These are phyloP conservation scores for Tinamus guttatus DNA, from an alignment of 2,113 vertebrate species.

Conservation along the genomic window DNA sequence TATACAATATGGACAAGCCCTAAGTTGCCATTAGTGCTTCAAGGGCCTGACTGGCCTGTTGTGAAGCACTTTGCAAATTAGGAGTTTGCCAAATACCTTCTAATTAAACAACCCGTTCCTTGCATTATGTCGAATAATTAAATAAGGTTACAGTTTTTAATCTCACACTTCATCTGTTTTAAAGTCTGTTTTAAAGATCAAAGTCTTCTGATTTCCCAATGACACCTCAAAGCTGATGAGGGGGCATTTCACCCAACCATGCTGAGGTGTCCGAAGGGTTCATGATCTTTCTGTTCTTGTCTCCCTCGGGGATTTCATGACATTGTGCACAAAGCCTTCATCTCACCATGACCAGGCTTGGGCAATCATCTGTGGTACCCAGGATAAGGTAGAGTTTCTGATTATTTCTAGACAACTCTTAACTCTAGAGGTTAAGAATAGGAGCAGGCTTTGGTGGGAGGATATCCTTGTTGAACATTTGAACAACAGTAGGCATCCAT, in stretches of 20 bases:
- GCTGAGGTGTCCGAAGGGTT: neutral
- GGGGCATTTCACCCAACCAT: neutral
- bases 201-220: slow-evolving; percentile 22
- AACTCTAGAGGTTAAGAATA: neutral
- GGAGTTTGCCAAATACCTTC: slow-evolving; percentile 53
- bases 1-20: neutral
- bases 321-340: neutral
- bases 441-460: neutral
- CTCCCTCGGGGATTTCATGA: neutral
- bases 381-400: neutral
- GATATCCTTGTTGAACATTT: neutral
- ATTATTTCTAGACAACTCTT: neutral
- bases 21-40: neutral
- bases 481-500: neutral
- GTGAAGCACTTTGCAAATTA: slow-evolving; percentile 54
- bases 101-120: slow-evolving; percentile 60
- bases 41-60: slow-evolving; percentile 35
- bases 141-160: slow-evolving; percentile 34
- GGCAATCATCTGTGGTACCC: neutral
- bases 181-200: slow-evolving; percentile 56
- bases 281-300: neutral
- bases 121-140: slow-evolving; percentile 47
- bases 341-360: neutral
- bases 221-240: slow-evolving; percentile 11
- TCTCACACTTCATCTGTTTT: slow-evolving; percentile 27